Evolutionary conservation across 2,797 vertebrate species (phyloP).

Genomic region (Distichodus sexfasciatus): DNA sequence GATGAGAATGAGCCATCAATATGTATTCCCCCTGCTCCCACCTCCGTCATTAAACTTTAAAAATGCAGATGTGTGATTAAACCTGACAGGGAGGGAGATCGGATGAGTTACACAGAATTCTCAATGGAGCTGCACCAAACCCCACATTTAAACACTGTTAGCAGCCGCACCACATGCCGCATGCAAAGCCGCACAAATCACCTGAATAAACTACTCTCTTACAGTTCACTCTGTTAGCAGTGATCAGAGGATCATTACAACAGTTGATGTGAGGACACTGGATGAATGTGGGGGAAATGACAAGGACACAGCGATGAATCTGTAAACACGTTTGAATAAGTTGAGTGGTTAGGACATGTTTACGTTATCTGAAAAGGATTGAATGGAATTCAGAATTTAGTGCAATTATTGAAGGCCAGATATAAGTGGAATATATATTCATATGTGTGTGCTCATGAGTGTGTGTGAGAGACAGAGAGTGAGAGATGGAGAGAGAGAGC

Average conservation of each 20-base stretch:
- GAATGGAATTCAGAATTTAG: slow-evolving; percentile 25
- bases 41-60: slow-evolving; percentile 71
- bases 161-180: slow-evolving; percentile 15
- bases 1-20: slow-evolving; percentile 72
- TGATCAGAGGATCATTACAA: slow-evolving; percentile 23
- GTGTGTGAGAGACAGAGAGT: slow-evolving; percentile 46
- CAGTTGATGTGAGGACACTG: slow-evolving; percentile 5
- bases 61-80: slow-evolving; percentile 65
- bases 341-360: too few species aligned
- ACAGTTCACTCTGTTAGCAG: slow-evolving; percentile 13
- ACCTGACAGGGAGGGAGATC: slow-evolving; percentile 61
- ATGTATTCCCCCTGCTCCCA: slow-evolving; percentile 63
- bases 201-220: slow-evolving; percentile 9
- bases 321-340: too few species aligned
- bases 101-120: slow-evolving; percentile 55
- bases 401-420: slow-evolving; percentile 3
- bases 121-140: slow-evolving; percentile 52
- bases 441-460: slow-evolving; percentile 28
- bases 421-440: slow-evolving; percentile 17
- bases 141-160: slow-evolving; percentile 45
- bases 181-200: slow-evolving; percentile 33
- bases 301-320: background rate
- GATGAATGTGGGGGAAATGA: background rate
- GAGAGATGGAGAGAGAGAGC: slow-evolving; percentile 23
- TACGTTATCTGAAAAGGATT: too few species aligned